Base-by-base conservation (phyloP, 2,113 vertebrate genomes). In the Rana temporaria region DNA sequence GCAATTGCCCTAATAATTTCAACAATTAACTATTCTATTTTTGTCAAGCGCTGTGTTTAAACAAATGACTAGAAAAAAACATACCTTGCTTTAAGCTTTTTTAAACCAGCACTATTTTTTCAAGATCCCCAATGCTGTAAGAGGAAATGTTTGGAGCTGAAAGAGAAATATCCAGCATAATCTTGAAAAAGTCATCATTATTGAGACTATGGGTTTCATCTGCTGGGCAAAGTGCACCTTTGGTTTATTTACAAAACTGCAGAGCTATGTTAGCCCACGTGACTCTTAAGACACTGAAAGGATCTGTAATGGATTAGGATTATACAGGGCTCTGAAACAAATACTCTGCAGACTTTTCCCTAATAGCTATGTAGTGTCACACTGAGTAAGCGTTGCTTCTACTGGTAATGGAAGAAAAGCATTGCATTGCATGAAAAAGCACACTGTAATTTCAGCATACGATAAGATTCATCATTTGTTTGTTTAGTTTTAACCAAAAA, bases 221-320 rank as follows among this genome's bases (percentile, higher is more conserved):
- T 42, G 22, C 30, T 42, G 48, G 18, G 56, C 20, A 75, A 57
- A 66, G 52, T 52, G 65, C 22, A 55, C 26, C 11, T 57, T 22
- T 63, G 38, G 24, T 74, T 82, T 82, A 70, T 79, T 79, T 70
- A 70, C 78, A 80, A 69, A 70, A 62, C 66, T 62, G 32, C 15
- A 57, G 8, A 62, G 52, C 57, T 38, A 48, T 67, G 62, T 38
- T 67, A 14, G 6, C 30, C 80, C 80, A 82, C 56, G 80, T 82
- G 80, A 82, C 48, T 11, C 32, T 57, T 82, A 82, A 82, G 80
- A 75, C 70, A 82, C 69, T 74, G 80, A 82, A 66, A 67, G 80
- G 70, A 82, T 82, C 70, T 82, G 62, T 64, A 82, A 67, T 34
- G 70, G 80, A 82, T 82, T 82, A 82, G 80, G 80, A 82, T 82